phyloP scores from a whole-genome alignment of 2,888 invertebrate genomes.

The Tachina lurida region DNA sequence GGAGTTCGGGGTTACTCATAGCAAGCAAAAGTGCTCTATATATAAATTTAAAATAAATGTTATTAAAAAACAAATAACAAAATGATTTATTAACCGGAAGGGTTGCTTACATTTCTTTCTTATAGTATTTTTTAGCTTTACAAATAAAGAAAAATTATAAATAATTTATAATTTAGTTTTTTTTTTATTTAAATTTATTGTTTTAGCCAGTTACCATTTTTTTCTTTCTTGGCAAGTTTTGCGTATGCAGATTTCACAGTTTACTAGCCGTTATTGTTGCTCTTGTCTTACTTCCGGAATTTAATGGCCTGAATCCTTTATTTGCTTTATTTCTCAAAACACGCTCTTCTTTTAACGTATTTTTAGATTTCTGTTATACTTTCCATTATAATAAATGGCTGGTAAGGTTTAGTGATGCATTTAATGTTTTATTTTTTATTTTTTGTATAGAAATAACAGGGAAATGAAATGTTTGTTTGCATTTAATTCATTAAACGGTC shows the following conservation, averaged over 20 bases:
- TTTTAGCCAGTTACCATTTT: constrained; percentile 33
- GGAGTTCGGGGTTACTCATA: neutral
- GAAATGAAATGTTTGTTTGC: constrained; percentile 42
- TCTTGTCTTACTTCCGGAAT: constrained; percentile 80
- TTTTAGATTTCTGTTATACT: constrained; percentile 1
- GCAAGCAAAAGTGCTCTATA: neutral
- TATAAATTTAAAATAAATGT: constrained; percentile 2
- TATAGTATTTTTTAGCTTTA: constrained; percentile 35
- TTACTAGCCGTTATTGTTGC: constrained; percentile 73
- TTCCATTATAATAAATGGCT: constrained; percentile 44
- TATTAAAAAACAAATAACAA: neutral
- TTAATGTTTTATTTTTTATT: constrained; percentile 62
- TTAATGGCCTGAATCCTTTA: constrained; percentile 83
- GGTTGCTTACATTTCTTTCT: constrained; percentile 77
- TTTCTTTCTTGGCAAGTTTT: constrained; percentile 32
- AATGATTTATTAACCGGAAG: constrained; percentile 81
- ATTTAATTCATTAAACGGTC: constrained; percentile 42
- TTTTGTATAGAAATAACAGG: constrained; percentile 23
- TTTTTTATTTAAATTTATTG: constrained; percentile 48
- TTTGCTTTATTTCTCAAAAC: constrained; percentile 56
- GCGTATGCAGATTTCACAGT: constrained; percentile 68
- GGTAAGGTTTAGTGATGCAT: constrained; percentile 51
- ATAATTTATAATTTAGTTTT: constrained; percentile 64
- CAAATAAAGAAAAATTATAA: constrained; percentile 45
- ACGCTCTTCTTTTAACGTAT: neutral